Evolutionary conservation across 2,888 invertebrate species (phyloP).

Genomic region (Plebejus argus): DNA sequence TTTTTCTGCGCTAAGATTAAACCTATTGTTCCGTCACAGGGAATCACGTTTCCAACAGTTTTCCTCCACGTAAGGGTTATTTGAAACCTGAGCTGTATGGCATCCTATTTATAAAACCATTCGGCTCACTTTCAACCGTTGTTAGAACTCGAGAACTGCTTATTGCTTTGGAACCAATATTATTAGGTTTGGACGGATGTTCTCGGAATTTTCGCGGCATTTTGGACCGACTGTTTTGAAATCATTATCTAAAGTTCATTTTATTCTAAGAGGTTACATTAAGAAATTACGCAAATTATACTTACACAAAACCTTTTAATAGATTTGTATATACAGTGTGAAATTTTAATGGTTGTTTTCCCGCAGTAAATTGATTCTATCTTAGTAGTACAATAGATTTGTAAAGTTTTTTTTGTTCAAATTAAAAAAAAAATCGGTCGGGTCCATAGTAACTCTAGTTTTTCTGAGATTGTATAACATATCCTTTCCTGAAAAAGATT

Average conservation of each 20-base stretch:
- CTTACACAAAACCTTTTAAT: too few species aligned
- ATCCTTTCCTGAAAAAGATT: too few species aligned
- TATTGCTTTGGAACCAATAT: slow-evolving; percentile 32
- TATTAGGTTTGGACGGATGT: slow-evolving; percentile 19
- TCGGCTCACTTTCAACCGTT: slow-evolving; percentile 57
- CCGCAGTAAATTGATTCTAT: too few species aligned
- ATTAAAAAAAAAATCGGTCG: too few species aligned
- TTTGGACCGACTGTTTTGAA: not conserved
- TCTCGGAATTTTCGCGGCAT: not conserved
- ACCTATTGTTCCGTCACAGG: slow-evolving; percentile 70
- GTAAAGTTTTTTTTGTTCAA: too few species aligned
- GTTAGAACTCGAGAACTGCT: slow-evolving; percentile 62
- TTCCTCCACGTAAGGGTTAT: slow-evolving; percentile 61
- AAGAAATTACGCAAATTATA: not conserved
- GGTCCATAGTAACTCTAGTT: too few species aligned
- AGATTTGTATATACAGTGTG: too few species aligned
- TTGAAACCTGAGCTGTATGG: slow-evolving; percentile 62
- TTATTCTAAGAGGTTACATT: not conserved
- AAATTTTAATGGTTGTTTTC: too few species aligned
- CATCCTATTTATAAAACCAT: slow-evolving; percentile 65
- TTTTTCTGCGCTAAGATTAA: slow-evolving; percentile 69
- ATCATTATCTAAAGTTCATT: not conserved
- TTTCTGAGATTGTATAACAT: too few species aligned
- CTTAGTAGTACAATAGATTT: too few species aligned
- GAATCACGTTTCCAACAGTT: slow-evolving; percentile 71